Evolutionary conservation across 2,888 invertebrate species (phyloP).

Genomic region (Mythimna impura): DNA sequence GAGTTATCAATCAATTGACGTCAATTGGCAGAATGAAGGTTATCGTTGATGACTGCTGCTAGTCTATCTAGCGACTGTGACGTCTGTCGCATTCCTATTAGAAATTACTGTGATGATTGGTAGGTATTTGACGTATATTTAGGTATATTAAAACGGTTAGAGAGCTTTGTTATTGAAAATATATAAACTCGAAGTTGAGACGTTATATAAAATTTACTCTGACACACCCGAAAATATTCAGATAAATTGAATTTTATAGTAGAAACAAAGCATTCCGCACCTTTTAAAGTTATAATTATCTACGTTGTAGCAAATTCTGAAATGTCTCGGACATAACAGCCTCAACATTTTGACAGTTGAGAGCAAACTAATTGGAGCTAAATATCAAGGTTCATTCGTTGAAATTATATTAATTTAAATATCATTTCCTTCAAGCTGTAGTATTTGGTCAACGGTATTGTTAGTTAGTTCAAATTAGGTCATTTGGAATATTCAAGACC

Average conservation of each 20-base stretch:
- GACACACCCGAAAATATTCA: conserved; percentile 1
- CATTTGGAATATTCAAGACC: background rate
- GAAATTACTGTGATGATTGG: conserved; percentile 43
- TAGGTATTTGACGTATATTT: conserved; percentile 18
- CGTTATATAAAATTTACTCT: background rate
- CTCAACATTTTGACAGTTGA: conserved; percentile 64
- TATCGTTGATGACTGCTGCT: conserved; percentile 76
- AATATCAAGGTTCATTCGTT: conserved; percentile 71
- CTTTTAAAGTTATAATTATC: conserved; percentile 26
- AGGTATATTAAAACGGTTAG: conserved; percentile 4
- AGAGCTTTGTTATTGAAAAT: background rate
- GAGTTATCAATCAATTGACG: conserved; percentile 87
- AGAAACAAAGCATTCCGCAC: conserved; percentile 14
- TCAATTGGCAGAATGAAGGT: conserved; percentile 81
- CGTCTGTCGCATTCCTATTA: conserved; percentile 66
- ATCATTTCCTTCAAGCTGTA: conserved; percentile 56
- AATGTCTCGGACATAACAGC: conserved; percentile 62
- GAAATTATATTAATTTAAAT: conserved; percentile 63
- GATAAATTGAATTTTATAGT: conserved; percentile 10
- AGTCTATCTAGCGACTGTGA: conserved; percentile 67
- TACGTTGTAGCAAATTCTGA: conserved; percentile 36
- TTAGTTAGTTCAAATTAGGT: conserved; percentile 22
- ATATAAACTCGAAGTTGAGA: background rate
- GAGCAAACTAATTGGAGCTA: conserved; percentile 65
- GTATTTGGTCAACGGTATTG: conserved; percentile 22